These are phyloP conservation scores for Cyprinodon variegatus DNA, from an alignment of 2,113 vertebrate species.

Conservation along the genomic window DNA sequence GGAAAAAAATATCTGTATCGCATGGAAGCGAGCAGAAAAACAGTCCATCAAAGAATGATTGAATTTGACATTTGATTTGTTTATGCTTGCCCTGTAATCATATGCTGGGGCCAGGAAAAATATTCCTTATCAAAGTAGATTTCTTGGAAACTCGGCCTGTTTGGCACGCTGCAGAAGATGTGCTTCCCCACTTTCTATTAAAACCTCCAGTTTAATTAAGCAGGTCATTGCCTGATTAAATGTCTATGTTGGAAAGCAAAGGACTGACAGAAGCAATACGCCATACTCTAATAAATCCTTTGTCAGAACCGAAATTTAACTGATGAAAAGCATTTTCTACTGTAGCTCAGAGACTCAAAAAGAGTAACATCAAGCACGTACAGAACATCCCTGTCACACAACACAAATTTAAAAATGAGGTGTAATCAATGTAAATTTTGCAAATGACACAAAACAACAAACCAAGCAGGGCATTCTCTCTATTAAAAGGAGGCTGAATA, in stretches of 20 bases:
- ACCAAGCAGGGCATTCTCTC: slow-evolving; percentile 19
- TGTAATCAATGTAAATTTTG: slow-evolving; percentile 31
- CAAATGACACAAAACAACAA: slow-evolving; percentile 13
- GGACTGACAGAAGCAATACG: slow-evolving; percentile 28
- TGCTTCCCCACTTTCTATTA: slow-evolving; percentile 21
- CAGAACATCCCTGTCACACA: background rate
- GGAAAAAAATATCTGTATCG: slow-evolving; percentile 46
- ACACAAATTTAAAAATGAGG: slow-evolving; percentile 12
- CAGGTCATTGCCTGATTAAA: slow-evolving; percentile 33
- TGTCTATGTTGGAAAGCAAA: slow-evolving; percentile 31
- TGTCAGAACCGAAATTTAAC: slow-evolving; percentile 12
- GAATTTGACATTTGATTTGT: slow-evolving; percentile 63
- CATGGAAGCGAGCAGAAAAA: slow-evolving; percentile 58
- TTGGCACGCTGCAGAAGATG: slow-evolving; percentile 31
- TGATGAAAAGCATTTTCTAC: slow-evolving; percentile 29
- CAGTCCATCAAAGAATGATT: slow-evolving; percentile 63
- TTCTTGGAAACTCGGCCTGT: slow-evolving; percentile 34
- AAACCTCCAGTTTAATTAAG: slow-evolving; percentile 26
- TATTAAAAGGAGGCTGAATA: slow-evolving; percentile 18
- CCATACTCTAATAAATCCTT: slow-evolving; percentile 23
- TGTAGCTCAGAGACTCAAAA: slow-evolving; percentile 3
- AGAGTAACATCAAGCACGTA: background rate
- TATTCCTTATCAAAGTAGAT: slow-evolving; percentile 46
- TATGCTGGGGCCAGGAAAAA: slow-evolving; percentile 37
- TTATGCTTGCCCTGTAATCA: slow-evolving; percentile 49